A percentile compares a stretch with the other conserved stretches of the same genome.
Evolutionary conservation across 1,140 invertebrate genomes (phyloP).

Genomic region (Megalopta genalis): DNA sequence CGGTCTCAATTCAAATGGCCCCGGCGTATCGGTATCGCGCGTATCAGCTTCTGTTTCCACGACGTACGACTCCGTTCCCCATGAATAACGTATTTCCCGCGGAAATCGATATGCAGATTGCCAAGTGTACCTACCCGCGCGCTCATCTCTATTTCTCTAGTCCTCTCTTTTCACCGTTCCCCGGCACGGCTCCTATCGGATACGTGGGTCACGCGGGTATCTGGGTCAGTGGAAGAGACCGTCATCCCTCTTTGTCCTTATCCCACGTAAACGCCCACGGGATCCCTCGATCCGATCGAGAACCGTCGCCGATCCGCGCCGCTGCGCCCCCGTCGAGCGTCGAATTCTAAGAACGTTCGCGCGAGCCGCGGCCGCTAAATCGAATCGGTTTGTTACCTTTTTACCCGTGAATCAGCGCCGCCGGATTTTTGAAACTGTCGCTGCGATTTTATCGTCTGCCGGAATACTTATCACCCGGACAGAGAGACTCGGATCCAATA

Average conservation of each 20-base stretch:
- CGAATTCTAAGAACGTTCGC: not conserved
- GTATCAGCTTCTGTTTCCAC: constrained; percentile 63
- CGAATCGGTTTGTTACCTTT: constrained; percentile 46
- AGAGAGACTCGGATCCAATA: too few species aligned
- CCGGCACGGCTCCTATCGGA: not conserved
- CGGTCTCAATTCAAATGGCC: constrained; percentile 60
- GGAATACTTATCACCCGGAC: too few species aligned
- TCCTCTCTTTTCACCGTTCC: not conserved
- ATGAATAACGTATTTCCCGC: constrained; percentile 67
- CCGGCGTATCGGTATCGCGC: constrained; percentile 58
- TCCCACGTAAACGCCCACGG: not conserved
- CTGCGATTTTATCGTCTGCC: not conserved
- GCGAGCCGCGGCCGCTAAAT: constrained; percentile 36
- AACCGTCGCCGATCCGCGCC: not conserved
- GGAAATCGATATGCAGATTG: constrained; percentile 68
- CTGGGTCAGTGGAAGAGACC: constrained; percentile 55
- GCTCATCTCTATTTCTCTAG: not conserved
- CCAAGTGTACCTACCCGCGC: constrained; percentile 46
- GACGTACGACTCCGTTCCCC: constrained; percentile 57
- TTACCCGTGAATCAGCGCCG: constrained; percentile 12
- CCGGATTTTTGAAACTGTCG: not conserved
- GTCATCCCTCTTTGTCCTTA: not conserved
- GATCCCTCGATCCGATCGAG: constrained; percentile 3
- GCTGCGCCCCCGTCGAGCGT: not conserved
- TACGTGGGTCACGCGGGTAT: constrained; percentile 31